Conservation (phyloP, 2,797 vertebrate genomes). For the Diplodus sargus region DNA sequence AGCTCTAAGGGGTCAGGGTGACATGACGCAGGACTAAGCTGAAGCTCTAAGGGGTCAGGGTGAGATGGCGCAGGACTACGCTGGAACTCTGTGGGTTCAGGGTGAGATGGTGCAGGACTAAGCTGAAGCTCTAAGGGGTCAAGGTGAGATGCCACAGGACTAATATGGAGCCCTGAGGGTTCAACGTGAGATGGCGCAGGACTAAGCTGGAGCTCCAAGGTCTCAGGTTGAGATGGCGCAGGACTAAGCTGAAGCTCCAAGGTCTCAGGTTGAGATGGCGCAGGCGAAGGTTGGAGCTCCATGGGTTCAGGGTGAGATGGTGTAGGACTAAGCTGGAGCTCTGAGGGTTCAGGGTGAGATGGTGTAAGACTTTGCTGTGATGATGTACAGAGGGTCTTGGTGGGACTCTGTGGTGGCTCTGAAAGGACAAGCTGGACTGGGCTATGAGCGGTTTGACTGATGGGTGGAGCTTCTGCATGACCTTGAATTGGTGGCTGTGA, state of each 20-base stretch:
- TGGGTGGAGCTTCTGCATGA: conserved; percentile 14
- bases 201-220: not conserved
- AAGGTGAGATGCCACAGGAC: not conserved
- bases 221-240: not conserved
- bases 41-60: not conserved
- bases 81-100: not conserved
- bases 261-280: not conserved
- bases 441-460: conserved; percentile 11
- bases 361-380: conserved; percentile 6
- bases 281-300: not conserved
- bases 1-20: not conserved
- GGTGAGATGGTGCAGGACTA: rapidly evolving
- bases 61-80: rapidly evolving
- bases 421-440: conserved; percentile 2
- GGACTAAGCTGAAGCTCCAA: not conserved
- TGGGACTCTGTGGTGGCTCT: conserved; percentile 38
- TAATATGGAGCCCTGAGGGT: not conserved
- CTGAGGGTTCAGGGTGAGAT: not conserved
- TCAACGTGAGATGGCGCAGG: not conserved
- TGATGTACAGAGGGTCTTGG: not conserved
- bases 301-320: not conserved
- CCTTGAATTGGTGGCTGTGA: conserved; percentile 14
- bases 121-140: not conserved
- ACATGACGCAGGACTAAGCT: not conserved
- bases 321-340: not conserved